Base-by-base conservation (phyloP, 2,113 vertebrate genomes). In the Xiphorhynchus elegans region DNA sequence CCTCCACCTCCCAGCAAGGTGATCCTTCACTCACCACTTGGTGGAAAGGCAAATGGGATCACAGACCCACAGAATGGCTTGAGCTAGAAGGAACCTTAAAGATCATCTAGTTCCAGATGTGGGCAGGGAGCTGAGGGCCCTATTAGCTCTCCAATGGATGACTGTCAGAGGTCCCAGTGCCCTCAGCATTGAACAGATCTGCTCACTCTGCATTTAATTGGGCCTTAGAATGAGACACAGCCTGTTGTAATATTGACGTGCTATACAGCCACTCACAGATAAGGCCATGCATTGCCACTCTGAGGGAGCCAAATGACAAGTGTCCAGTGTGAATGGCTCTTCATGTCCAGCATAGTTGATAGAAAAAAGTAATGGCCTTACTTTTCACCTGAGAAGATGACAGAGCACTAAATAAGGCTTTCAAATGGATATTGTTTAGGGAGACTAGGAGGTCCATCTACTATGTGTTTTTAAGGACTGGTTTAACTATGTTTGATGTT, bases 321-420 rank as follows among this genome's bases (percentile, higher is more conserved):
- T 17, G 7, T 17, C 31, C 25, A 20, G 18, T 14, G 17, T 60
- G 62, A 87, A 70, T 37, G 4, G 17, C 62, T 25, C 19, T 75
- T 29, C 20, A 17, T 1, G 8, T 25, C 56, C 47, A 17, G 6
- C 0, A 0, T 33, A 16, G 23, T 14, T 64, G 66, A 14, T 33
- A 79, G 40, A 66, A 89, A 66, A 81, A 76, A 37, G 9, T 29
- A 55, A 63, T 17, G 21, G 24, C 25, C 31, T 77, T 19, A 40
- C 15, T 70, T 82, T 55, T 74, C 33, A 72, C 11, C 33, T 49
- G 39, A 50, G 77, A 81, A 74, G 40, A 62, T 14, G 31, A 42
- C 0, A 0, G 78, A 79, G 33, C 13, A 35, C 31, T 35, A 29
- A 74, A 12, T 39, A 84, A 59, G 37, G 55, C 60, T 62, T 82